These are phyloP conservation scores for Tachyglossus aculeatus DNA, from an alignment of 2,797 vertebrate genomes.

Conservation along the genomic window DNA sequence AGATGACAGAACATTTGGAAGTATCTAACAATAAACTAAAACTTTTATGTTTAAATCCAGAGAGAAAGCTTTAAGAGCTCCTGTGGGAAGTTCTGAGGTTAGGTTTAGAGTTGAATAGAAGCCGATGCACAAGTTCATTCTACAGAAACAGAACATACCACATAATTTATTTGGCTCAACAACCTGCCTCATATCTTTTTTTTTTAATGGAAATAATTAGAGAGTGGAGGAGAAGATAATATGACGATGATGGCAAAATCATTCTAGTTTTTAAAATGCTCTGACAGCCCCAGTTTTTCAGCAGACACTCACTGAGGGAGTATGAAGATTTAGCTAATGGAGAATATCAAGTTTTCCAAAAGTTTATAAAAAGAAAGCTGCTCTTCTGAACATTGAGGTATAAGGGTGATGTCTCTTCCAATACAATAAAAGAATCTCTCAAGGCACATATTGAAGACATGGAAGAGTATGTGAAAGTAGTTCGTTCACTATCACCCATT, in stretches of 20 bases:
- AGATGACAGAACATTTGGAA: background rate
- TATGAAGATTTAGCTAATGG: background rate
- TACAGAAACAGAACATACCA: constrained; percentile 15
- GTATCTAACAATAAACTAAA: constrained; percentile 4
- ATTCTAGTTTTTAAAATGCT: constrained; percentile 17
- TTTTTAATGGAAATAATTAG: constrained; percentile 7
- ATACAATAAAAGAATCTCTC: too few relatives aligned
- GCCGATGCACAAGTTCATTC: background rate
- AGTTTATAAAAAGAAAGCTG: constrained; percentile 33
- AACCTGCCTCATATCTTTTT: constrained; percentile 28
- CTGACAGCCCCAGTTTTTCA: constrained; percentile 12
- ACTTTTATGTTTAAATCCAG: background rate
- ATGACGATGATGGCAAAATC: constrained; percentile 19
- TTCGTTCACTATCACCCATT: too few relatives aligned
- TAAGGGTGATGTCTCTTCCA: constrained; percentile 17
- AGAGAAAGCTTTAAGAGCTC: background rate
- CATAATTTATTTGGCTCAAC: constrained; percentile 34
- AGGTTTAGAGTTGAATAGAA: constrained; percentile 28
- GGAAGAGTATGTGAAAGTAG: too few relatives aligned
- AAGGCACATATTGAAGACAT: too few relatives aligned
- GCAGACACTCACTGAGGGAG: constrained; percentile 28
- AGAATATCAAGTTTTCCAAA: constrained; percentile 20
- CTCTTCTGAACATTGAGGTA: constrained; percentile 29
- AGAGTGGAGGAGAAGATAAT: constrained; percentile 17
- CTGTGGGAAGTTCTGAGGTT: constrained; percentile 2